Base-by-base conservation (phyloP, 2,888 invertebrate species). In the Agrotis puta region DNA sequence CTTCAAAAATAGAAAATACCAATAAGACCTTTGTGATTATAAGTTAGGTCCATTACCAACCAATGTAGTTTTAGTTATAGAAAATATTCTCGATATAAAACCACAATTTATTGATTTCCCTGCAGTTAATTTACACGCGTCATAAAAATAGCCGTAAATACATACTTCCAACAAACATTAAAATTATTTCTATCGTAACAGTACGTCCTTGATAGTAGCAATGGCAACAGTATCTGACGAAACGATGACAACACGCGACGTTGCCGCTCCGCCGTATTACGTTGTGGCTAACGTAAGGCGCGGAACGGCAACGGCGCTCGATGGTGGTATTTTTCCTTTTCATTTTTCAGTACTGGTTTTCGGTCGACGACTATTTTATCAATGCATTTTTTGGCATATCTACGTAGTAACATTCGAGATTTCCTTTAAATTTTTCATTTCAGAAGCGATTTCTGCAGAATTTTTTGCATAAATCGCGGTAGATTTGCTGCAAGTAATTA, bases 261-360 rank as follows among this genome's bases (percentile, higher is more conserved):
- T 83, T 85, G 84, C 84, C 84, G 64, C 62, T 58, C 74, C 43
- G 61, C 22, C 18, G 33, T 66, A 81, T 63, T 79, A 80, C 83
- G 82, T 65, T 81, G 73, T 68, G 39, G 50, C 54, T 20, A 69
- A 51, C 74, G 70, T 64, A 67, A 64, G 33, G 33, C n/a, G 66
- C 76, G 56, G 70, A n/a, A 14, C 63, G 84, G 83, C 85, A 85
- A 74, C 85, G 27, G 22, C 61, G 81, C 65, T 16, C 18, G 16
- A 45, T 51, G 27, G 45, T 13, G 33, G 48, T 22, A 64, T 70
- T 83, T 85, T 85, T 79, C 74, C 73, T 70, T n/a, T n/a, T 50
- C 14, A 73, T 67, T 83, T 85, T 84, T 85, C 84, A 85, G 79
- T 39, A 24, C 20, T 43, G 54, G 57, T 68, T 72, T 68, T 65